Base-by-base conservation (phyloP, 1,140 invertebrate species). In the Drosophila baimaii region DNA sequence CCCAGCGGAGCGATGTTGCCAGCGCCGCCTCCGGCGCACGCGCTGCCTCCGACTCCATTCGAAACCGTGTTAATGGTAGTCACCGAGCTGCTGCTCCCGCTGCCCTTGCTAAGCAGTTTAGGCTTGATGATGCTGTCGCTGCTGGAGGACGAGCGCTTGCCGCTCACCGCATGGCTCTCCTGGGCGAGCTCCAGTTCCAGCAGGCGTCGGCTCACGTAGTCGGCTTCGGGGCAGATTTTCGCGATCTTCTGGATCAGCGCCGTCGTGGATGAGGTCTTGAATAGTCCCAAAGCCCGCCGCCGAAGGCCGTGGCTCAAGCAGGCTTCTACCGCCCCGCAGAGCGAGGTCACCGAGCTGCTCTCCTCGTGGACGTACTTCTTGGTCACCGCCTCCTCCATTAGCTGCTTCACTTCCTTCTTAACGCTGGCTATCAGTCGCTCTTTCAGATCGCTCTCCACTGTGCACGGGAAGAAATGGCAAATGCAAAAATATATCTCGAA, bases 351-450 rank as follows among this genome's bases (percentile, higher is more conserved):
- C 56, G 95, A 96, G 57, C 96, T 96, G 90, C 97, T 97, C 74
- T 98, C 97, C 93, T 98, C 97, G 91, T 98, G 97, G 12, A 98
- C 96, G 92, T 97, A 98, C 93, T 98, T 98, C 72, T 96, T 94
- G 2, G 97, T 98, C 4, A 98, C 97, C 39, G 97, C 96, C 93
- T 98, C 97, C 93, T 98, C 97, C 97, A 98, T 98, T 46, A 98
- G 95, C 92, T 97, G 96, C 83, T 98, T 98, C 39, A 97, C 96
- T 93, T 97, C 96, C 92, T 97, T 97, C 92, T 97, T 97, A 15
- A 97, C 96, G 73, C 94, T 94, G 47, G 94, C 94, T 51, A 97
- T 95, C 43, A 97, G 94, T 76, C 95, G 95, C 81, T 97, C 96
- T 90, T 96, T 95, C n/a, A 77, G 62, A 39, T 77, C 73, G 25